A percentile compares a stretch with the other conserved stretches of the same genome.
Conservation (phyloP, 2,888 invertebrate species). For the Morinoia aosen region DNA sequence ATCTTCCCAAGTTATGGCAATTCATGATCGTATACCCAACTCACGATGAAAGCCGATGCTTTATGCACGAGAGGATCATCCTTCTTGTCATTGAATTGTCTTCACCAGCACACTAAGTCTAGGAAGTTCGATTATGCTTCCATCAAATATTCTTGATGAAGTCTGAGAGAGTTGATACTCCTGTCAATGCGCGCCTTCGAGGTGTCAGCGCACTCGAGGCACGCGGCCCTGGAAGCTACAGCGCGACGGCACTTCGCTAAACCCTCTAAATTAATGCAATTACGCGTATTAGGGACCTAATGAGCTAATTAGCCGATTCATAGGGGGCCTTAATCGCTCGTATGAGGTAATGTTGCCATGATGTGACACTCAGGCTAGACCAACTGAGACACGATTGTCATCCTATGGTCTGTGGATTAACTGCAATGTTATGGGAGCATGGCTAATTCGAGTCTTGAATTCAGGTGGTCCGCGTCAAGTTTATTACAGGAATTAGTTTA, state of each 20-base stretch:
- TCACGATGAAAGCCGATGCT: background rate
- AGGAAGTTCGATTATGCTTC: background rate
- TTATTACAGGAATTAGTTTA: background rate
- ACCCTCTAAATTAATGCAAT: slow-evolving; percentile 12
- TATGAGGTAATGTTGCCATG: background rate
- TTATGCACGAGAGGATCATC: background rate
- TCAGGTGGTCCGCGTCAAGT: background rate
- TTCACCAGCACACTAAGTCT: background rate
- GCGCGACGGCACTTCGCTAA: background rate
- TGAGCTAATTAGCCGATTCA: background rate
- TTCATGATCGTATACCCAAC: background rate
- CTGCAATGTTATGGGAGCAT: background rate
- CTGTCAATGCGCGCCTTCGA: background rate
- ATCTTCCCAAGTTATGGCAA: too few relatives aligned
- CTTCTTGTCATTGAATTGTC: background rate
- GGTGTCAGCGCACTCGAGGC: background rate
- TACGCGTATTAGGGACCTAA: background rate
- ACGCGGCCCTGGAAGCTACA: background rate
- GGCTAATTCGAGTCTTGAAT: background rate
- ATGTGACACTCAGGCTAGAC: background rate
- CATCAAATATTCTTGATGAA: background rate
- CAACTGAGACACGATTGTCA: background rate
- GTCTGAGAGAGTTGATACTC: background rate
- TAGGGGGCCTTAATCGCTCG: background rate
- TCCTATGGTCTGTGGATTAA: background rate